Evolutionary conservation across 2,113 vertebrate genomes (phyloP).

Genomic region (Thalassarche chlororhynchos): DNA sequence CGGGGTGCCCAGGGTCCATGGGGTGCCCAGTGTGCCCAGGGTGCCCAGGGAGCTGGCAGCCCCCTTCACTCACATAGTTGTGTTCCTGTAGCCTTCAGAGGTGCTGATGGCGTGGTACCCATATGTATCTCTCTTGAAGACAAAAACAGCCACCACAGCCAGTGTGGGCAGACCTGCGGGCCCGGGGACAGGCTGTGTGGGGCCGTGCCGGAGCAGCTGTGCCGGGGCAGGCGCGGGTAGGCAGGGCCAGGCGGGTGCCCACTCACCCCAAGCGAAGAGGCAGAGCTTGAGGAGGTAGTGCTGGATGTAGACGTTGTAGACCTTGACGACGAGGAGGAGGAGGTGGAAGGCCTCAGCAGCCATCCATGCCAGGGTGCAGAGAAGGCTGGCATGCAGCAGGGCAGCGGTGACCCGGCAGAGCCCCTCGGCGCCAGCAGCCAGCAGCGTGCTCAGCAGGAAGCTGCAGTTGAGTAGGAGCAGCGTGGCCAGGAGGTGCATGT

Average conservation of each 20-base stretch:
- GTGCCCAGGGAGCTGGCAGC: not conserved
- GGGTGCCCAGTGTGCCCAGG: not conserved
- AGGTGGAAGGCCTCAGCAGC: not conserved
- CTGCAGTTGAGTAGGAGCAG: not conserved
- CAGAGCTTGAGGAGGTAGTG: not conserved
- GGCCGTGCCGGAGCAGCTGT: accelerated
- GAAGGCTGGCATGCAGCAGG: not conserved
- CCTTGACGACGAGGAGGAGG: not conserved
- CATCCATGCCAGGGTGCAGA: not conserved
- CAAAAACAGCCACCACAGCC: not conserved
- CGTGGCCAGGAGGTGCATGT: not conserved
- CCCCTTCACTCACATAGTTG: not conserved
- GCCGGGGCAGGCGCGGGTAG: accelerated
- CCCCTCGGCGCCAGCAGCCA: accelerated
- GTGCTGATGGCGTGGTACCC: not conserved
- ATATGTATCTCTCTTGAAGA: not conserved
- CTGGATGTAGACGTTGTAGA: not conserved
- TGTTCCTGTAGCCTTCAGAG: not conserved
- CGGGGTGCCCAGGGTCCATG: no score
- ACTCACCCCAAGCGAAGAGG: not conserved
- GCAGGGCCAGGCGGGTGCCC: no score
- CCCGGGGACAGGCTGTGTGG: not conserved
- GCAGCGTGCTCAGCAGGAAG: not conserved
- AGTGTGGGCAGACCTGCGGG: not conserved
- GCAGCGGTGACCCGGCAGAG: not conserved